Base-by-base conservation (phyloP, 2,113 vertebrate genomes). In the Hippoglossus stenolepis region DNA sequence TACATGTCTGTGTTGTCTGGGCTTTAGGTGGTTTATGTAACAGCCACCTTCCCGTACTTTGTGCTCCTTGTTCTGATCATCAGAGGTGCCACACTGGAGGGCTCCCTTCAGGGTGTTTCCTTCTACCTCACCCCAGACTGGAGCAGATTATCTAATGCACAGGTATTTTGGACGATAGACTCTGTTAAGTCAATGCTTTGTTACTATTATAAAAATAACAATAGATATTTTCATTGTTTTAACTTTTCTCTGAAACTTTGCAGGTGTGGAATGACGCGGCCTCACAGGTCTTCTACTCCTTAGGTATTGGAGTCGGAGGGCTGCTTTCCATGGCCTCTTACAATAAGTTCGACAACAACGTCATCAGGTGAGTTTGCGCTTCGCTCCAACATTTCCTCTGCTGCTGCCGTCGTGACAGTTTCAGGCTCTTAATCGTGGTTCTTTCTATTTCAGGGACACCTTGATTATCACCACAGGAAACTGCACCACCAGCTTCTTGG, bases 201-300 rank as follows among this genome's bases (percentile, higher is more conserved):
- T 73, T 15, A 3, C 24, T 47, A 40, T 5, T 35, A 62, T 67
- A 61, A 51, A 65, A 59, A 70, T 8, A 47, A 31, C 5, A 0
- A 31, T 62, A 31, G 31, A 31, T 31, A 31, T 31, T 31, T 31
- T 7, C 6, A 31, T 31, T 31, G 1, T 31, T 31, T 7, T 31
- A 31, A 7, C 31, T 31, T 31, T 31, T 31, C 31, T 31, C 6
- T 31, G 31, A 31, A 31, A 31, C 31, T 2, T 56, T 87, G 15
- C 83, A 96, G 95, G 95, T 96, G 31, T 96, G 95, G 95, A 96
- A 95, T 26, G 95, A 96, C 10, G 95, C 95, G 9, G 95, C 95
- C 2, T 96, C 95, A 4, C 95, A 96, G 91, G 94, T 96, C 75
- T 96, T 96, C 90, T 96, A 96, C 87, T 96, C 95, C 0, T 80